phyloP scores from a whole-genome alignment of 2,113 vertebrate genomes.

The Suncus etruscus region DNA sequence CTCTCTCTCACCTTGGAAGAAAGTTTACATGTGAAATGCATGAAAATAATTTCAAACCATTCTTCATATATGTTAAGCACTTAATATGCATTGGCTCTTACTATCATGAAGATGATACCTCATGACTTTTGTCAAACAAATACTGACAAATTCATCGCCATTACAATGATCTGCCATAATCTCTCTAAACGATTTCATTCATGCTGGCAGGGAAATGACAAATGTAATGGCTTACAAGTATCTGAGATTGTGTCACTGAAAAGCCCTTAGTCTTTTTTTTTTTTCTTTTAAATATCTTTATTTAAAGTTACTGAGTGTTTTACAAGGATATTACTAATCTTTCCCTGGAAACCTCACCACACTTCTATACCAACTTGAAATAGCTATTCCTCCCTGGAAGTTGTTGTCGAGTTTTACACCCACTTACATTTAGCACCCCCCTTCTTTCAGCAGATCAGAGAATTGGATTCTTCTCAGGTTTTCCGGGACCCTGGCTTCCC shows the following conservation, averaged over 20 bases:
- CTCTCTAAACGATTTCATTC: background rate
- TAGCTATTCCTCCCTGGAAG: background rate
- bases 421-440: accelerated
- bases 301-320: conserved; percentile 6
- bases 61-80: background rate
- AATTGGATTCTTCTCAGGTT: conserved; percentile 29
- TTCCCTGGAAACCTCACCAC: background rate
- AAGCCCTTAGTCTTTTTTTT: background rate
- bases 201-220: background rate
- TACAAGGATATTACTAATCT: background rate
- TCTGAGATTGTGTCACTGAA: background rate
- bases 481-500: conserved; percentile 43
- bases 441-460: background rate
- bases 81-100: background rate
- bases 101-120: background rate
- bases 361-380: background rate
- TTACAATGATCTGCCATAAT: background rate
- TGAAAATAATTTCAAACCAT: background rate
- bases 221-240: background rate
- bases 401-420: background rate
- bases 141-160: background rate
- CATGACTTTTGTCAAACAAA: background rate
- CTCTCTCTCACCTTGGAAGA: background rate
- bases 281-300: too few species aligned
- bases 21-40: background rate